Conservation (phyloP, 2,888 invertebrate genomes). For the Yponomeuta malinellus region DNA sequence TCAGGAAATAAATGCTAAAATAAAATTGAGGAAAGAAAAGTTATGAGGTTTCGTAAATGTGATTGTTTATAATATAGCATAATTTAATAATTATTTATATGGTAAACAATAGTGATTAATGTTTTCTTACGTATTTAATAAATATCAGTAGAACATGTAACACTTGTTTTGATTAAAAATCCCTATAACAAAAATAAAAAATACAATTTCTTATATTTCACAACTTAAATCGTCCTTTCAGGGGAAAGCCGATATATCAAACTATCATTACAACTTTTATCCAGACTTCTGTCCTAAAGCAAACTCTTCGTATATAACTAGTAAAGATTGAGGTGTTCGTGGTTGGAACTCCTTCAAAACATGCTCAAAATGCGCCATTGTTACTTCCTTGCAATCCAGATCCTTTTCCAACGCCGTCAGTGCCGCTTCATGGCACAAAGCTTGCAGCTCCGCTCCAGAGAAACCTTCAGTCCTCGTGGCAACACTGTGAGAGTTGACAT, state of each 20-base stretch:
- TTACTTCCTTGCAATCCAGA: conserved; percentile 78
- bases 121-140: conserved; percentile 44
- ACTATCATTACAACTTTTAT: not conserved
- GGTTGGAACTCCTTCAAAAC: conserved; percentile 84
- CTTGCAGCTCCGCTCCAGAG: conserved; percentile 95
- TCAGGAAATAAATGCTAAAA: not conserved
- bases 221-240: not conserved
- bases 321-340: conserved; percentile 81
- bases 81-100: conserved; percentile 26
- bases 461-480: conserved; percentile 85
- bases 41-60: conserved; percentile 6
- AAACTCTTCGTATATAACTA: conserved; percentile 84
- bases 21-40: conserved; percentile 9
- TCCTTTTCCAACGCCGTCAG: conserved; percentile 87
- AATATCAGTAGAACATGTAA: conserved; percentile 24
- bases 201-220: not conserved
- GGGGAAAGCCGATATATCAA: not conserved
- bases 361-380: conserved; percentile 81
- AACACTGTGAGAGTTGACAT: conserved; percentile 80
- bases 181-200: not conserved
- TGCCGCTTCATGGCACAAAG: conserved; percentile 95
- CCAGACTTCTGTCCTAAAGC: conserved; percentile 53
- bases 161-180: conserved; percentile 15
- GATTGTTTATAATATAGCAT: conserved; percentile 15
- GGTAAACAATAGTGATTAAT: conserved; percentile 28